Evolutionary conservation across 92 coral and sea anemone species (phyloP), one percentile per base, ranked within the genome.

Genomic region (Parazoanthus darwini): DNA sequence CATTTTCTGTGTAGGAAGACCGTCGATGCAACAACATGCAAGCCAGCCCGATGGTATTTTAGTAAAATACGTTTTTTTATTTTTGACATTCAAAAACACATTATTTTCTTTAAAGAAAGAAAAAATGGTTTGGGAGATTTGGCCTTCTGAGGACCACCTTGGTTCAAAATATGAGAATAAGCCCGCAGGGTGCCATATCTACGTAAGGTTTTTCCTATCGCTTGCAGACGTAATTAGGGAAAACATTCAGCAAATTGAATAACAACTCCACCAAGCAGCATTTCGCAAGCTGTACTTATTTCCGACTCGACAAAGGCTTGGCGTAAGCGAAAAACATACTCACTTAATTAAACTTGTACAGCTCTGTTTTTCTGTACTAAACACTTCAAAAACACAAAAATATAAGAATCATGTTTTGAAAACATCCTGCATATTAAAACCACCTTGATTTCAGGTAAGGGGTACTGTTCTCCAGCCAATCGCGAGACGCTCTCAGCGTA

Each of bases 381-480:
- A 35, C 29, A 78, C 46, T 65, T 83, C 8, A 39, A 83, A 83
- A 83, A 2, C 13, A 83, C 63, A 72, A 38, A 44, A 83, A 25
- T 68, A 25, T 25, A 68, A 67, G 71, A 48, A 54, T 6, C 20
- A 20, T 80, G 72, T 80, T 80, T 80, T 58, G 36, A 80, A 80
- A 80, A 80, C 85, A 83, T 68, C 77, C 66, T 15, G 51, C 15
- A 84, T 84, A 70, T 68, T 72, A 44, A 84, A 84, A 44, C 87
- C 78, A 43, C 67, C 43, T 44, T 70, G 58, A 84, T 70, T 71
- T 84, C 43, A 44, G 36, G 79, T 46, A 51, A 84, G 65, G 33
- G 39, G 29, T 54, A 15, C 20, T 84, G 68, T 35, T 71, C 42
- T 84, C 26, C n/a, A 71, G 50, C 87, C 79, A 84, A 84, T 84